Conservation (phyloP, 2,797 vertebrate genomes). For the Anableps anableps region DNA sequence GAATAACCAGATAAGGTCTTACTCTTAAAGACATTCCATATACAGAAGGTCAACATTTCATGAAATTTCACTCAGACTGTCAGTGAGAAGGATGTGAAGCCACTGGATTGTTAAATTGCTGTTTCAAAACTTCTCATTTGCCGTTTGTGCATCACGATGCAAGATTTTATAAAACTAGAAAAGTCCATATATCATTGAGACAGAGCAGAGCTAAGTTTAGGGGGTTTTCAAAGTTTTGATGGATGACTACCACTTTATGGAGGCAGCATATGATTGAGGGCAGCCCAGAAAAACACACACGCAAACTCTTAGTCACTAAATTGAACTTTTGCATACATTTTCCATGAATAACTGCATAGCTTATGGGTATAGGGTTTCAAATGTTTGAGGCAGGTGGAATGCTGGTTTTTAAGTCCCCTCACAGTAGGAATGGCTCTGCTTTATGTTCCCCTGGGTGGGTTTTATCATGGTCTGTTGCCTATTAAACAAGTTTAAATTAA, state of each 20-base stretch:
- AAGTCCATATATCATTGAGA: not conserved
- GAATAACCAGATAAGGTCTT: not conserved
- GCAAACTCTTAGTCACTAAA: not conserved
- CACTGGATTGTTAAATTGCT: not conserved
- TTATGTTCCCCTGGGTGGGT: not conserved
- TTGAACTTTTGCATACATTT: slow-evolving; percentile 8
- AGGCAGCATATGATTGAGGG: slow-evolving; percentile 15
- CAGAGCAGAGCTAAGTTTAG: slow-evolving; percentile 14
- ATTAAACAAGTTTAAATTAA: not conserved
- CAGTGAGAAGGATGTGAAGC: not conserved
- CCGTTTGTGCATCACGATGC: not conserved
- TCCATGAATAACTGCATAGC: not conserved
- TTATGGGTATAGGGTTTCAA: not conserved
- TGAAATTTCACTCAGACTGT: not conserved
- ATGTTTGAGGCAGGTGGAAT: not conserved
- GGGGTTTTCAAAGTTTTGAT: slow-evolving; percentile 15
- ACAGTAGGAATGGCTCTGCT: not conserved
- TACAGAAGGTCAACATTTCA: not conserved
- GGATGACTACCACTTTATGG: slow-evolving; percentile 21
- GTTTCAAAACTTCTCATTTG: slow-evolving; percentile 14
- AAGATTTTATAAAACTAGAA: not conserved
- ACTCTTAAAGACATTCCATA: not conserved
- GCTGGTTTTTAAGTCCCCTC: not conserved
- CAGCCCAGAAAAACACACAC: slow-evolving; percentile 14
- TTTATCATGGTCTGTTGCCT: not conserved